phyloP scores from a whole-genome alignment of 2,113 vertebrate species.

The Chionomys nivalis region DNA sequence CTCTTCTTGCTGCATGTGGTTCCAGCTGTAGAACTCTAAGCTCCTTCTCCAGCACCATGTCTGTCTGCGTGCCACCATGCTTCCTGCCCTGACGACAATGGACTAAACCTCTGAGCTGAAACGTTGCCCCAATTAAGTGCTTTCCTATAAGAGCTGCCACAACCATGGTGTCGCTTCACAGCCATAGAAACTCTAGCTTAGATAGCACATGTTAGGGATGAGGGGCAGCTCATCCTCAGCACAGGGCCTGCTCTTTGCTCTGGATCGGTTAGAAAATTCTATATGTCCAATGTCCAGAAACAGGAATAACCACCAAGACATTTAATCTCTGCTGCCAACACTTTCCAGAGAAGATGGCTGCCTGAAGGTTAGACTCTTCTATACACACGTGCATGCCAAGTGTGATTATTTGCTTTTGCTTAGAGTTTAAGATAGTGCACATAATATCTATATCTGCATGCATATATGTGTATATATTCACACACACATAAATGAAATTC shows the following conservation, averaged over 20 bases:
- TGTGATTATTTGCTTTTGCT: not conserved
- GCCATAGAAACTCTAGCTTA: not conserved
- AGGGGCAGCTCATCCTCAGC: no score
- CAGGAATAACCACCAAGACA: rapidly evolving
- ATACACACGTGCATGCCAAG: not conserved
- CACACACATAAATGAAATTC: not conserved
- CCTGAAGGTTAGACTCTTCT: not conserved
- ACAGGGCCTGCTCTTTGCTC: not conserved
- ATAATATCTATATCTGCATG: no score
- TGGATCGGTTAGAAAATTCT: not conserved
- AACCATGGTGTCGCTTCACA: not conserved
- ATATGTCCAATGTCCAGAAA: not conserved
- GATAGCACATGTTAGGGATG: not conserved
- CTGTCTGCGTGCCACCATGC: not conserved
- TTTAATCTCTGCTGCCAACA: rapidly evolving
- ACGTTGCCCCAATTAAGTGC: not conserved
- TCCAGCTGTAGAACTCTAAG: no score
- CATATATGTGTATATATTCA: not conserved
- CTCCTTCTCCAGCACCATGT: not conserved
- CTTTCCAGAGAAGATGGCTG: not conserved
- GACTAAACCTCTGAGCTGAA: not conserved
- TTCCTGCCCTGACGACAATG: not conserved
- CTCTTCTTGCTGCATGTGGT: not conserved
- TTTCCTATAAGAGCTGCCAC: not conserved
- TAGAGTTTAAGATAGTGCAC: not conserved